phyloP scores from a whole-genome alignment of 2,113 vertebrate genomes.

The Leucoraja erinaceus region DNA sequence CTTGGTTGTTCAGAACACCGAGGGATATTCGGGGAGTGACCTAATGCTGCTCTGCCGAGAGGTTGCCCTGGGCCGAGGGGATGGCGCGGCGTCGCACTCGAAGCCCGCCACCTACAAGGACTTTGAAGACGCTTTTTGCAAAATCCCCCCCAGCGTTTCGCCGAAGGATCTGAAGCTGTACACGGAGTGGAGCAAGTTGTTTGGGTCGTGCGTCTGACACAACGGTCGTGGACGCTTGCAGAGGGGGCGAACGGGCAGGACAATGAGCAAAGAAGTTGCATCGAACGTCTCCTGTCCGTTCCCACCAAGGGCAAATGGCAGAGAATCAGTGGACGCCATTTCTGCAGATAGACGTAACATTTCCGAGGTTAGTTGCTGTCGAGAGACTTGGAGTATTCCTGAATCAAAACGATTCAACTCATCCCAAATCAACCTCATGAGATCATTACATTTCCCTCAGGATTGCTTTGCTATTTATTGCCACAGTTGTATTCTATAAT shows the following conservation, averaged over 20 bases:
- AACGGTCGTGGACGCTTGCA: constrained; percentile 43
- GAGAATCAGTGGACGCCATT: background rate
- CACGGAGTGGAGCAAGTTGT: constrained; percentile 89
- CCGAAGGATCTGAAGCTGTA: constrained; percentile 83
- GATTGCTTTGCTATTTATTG: background rate
- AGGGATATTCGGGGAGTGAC: constrained; percentile 78
- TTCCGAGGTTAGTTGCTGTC: background rate
- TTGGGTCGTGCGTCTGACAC: constrained; percentile 50
- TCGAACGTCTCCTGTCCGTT: background rate
- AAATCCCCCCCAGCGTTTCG: constrained; percentile 73
- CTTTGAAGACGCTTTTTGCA: constrained; percentile 82
- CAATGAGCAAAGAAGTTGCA: background rate
- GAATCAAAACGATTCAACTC: background rate
- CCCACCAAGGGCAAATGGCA: background rate
- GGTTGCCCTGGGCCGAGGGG: constrained; percentile 54
- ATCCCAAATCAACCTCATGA: background rate
- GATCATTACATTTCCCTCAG: background rate
- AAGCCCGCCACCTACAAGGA: constrained; percentile 75
- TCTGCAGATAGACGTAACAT: background rate
- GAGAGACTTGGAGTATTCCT: background rate
- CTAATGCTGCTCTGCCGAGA: constrained; percentile 83
- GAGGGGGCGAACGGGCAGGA: background rate
- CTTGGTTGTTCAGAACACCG: constrained; percentile 74
- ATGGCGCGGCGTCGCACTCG: constrained; percentile 57
- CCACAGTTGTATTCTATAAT: no score